A percentile compares a stretch with the other conserved stretches of the same genome.
These are phyloP conservation scores for Uromys caudimaculatus DNA, from an alignment of 2,797 vertebrate genomes.

Conservation along the genomic window DNA sequence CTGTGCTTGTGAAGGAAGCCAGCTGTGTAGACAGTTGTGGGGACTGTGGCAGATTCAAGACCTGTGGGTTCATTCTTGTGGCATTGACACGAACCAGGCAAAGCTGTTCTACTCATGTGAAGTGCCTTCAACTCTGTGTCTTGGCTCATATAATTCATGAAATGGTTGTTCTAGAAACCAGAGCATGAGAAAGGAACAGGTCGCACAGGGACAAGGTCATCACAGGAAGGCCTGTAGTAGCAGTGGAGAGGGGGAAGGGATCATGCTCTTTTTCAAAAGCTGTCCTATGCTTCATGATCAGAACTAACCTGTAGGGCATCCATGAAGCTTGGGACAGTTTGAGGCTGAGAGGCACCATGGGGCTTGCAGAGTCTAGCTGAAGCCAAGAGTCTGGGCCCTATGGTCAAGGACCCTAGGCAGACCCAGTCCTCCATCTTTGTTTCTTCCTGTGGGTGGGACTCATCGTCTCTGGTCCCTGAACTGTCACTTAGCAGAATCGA, in stretches of 20 bases:
- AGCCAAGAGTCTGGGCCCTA: rapidly evolving
- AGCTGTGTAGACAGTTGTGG: neutral
- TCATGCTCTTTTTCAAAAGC: neutral
- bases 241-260: neutral
- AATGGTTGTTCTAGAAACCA: neutral
- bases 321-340: neutral
- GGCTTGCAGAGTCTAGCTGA: too few species aligned
- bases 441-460: neutral
- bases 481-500: neutral
- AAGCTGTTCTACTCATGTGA: neutral
- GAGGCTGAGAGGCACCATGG: rapidly evolving
- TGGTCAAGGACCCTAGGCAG: neutral
- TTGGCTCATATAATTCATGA: too few species aligned
- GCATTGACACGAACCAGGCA: neutral
- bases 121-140: neutral
- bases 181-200: neutral
- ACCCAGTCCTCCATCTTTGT: neutral
- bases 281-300: neutral
- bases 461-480: rapidly evolving
- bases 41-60: neutral
- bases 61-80: rapidly evolving
- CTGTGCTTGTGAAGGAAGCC: neutral
- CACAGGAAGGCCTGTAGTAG: neutral
- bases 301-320: neutral
- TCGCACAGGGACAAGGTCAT: neutral